These are phyloP conservation scores for Drosophila colorata DNA, from an alignment of 2,888 invertebrate genomes.

Conservation along the genomic window DNA sequence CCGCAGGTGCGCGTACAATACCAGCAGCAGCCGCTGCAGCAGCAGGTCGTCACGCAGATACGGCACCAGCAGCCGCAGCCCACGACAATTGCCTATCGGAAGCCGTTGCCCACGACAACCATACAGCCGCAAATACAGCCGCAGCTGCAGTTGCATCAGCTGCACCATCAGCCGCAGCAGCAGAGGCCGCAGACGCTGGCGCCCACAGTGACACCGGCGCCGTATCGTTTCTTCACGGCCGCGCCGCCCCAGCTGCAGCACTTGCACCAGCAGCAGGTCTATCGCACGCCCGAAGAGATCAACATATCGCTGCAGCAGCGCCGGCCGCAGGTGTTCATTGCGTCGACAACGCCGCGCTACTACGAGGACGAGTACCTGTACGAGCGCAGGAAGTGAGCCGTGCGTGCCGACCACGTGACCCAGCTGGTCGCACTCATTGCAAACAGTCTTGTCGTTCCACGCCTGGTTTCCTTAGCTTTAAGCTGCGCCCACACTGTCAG, in stretches of 20 bases:
- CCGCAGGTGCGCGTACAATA: conserved; percentile 61
- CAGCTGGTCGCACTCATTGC: conserved; percentile 30
- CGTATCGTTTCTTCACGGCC: conserved; percentile 85
- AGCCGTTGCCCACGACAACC: conserved; percentile 77
- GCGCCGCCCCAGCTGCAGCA: conserved; percentile 80
- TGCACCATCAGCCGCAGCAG: conserved; percentile 70
- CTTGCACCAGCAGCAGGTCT: conserved; percentile 88
- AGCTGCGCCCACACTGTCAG: conserved; percentile 64
- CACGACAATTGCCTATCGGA: conserved; percentile 78
- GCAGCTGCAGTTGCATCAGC: conserved; percentile 72
- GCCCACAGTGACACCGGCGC: conserved; percentile 84
- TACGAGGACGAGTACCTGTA: conserved; percentile 85
- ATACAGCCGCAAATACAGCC: conserved; percentile 80
- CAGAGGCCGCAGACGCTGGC: conserved; percentile 78
- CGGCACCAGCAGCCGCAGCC: conserved; percentile 78
- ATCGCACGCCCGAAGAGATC: conserved; percentile 94
- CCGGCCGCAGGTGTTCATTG: conserved; percentile 87
- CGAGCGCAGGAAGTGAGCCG: conserved; percentile 83
- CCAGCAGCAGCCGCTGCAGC: conserved; percentile 64
- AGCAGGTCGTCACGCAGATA: conserved; percentile 71
- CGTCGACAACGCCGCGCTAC: conserved; percentile 84
- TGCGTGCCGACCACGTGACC: conserved; percentile 4
- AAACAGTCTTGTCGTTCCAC: conserved; percentile 77
- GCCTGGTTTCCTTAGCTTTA: conserved; percentile 70
- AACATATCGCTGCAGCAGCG: conserved; percentile 94